These are phyloP conservation scores for Aphelocoma californica DNA, from an alignment of 2,797 vertebrate species.

Conservation along the genomic window DNA sequence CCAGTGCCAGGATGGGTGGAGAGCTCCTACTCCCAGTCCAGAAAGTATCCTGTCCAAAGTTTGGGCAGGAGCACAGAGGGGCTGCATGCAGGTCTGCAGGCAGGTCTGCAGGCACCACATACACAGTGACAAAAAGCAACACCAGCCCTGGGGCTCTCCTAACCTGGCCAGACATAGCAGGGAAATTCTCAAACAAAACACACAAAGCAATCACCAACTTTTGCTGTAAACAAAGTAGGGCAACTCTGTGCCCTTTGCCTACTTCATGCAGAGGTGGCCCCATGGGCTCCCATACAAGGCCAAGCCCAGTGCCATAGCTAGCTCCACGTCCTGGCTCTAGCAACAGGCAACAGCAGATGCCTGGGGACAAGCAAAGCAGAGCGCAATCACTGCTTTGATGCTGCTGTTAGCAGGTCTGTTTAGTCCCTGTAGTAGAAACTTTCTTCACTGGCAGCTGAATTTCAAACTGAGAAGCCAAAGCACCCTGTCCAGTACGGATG, in stretches of 20 bases:
- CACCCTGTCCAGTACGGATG: accelerated
- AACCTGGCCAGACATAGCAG: not conserved
- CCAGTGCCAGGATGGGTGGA: not conserved
- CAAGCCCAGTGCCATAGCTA: not conserved
- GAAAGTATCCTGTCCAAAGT: not conserved
- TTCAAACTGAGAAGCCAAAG: not conserved
- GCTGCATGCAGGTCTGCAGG: accelerated
- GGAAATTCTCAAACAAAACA: not conserved
- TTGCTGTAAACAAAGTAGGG: not conserved
- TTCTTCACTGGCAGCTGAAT: not conserved
- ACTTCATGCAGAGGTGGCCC: not conserved
- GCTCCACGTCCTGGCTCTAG: not conserved
- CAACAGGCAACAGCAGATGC: not conserved
- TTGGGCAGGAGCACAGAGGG: not conserved
- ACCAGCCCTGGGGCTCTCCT: not conserved
- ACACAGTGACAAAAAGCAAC: not conserved
- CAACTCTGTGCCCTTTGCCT: not conserved
- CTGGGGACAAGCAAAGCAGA: not conserved
- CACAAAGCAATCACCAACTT: not conserved
- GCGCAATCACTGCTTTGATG: not conserved
- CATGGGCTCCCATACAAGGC: accelerated
- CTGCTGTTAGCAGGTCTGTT: not conserved
- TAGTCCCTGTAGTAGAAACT: not conserved
- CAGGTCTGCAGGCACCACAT: accelerated
- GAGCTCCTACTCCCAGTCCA: not conserved